Base-by-base conservation (phyloP, 2,113 vertebrate genomes). In the Rhinopithecus roxellana region DNA sequence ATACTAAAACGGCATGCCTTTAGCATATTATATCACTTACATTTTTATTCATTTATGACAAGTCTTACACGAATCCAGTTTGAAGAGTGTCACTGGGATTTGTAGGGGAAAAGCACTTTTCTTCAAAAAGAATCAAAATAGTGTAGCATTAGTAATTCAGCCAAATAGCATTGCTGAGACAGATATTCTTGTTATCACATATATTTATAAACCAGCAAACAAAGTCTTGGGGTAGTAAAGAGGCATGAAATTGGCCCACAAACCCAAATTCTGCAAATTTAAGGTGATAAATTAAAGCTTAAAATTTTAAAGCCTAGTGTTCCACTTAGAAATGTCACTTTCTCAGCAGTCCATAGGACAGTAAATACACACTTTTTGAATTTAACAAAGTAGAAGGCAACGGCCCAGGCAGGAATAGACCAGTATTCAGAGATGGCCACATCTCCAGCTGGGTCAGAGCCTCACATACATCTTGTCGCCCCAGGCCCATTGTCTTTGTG, bases 31-130 rank as follows among this genome's bases (percentile, higher is more conserved):
- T 25, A 32, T 40, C 72, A 57, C 52, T 95, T 70, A 80, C 11
- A 22, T 74, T 89, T 90, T 38, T 64, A 61, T 80, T 52, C 43
- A 89, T 82, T 90, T 70, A 74, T 85, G 64, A 81, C 17, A 64
- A 83, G 35, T 69, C 45, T 90, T 94, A 57, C 13, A 90, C 43
- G 67, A 67, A 85, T 57, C 59, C 14, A 74, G 57, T 82, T 48
- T 92, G 90, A 61, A 4, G 7, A 50, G 48, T 2, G 3, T 50
- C 87, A 59, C 57, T 50, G 23, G 52, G 45, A 20, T 93, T 96
- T 22, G 25, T 35, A 55, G 61, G 1, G 10, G 9, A 17, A 84
- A 89, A 92, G 22, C n/a, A n/a, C 32, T 23, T 52, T 90, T 86
- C 32, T 92, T 64, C 50, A 84, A 69, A 61, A 89, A 87, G 50